phyloP scores from a whole-genome alignment of 2,113 vertebrate species.

The Lepisosteus oculatus region DNA sequence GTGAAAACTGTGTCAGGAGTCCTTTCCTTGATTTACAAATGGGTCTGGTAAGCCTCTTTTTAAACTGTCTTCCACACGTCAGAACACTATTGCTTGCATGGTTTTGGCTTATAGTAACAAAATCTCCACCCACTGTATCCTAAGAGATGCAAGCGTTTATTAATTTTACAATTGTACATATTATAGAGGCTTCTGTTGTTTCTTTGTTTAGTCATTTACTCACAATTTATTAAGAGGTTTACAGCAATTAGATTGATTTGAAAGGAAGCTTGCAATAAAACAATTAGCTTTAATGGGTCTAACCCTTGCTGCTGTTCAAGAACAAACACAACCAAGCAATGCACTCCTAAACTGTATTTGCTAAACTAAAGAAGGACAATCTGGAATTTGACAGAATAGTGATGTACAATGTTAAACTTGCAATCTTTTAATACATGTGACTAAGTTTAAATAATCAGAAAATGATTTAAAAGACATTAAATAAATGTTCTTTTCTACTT shows the following conservation, averaged over 20 bases:
- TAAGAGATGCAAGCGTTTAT: conserved; percentile 32
- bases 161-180: neutral
- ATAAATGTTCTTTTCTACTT: no score
- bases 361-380: neutral
- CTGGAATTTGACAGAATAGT: no score
- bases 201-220: conserved; percentile 24
- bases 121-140: conserved; percentile 27
- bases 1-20: neutral
- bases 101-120: conserved; percentile 21
- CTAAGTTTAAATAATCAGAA: no score
- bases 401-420: no score
- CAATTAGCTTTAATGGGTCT: conserved; percentile 41
- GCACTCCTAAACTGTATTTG: conserved; percentile 5
- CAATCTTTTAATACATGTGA: no score
- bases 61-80: conserved; percentile 27
- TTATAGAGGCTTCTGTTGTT: conserved; percentile 15
- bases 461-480: no score
- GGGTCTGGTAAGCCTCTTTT: conserved; percentile 42
- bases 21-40: conserved; percentile 10
- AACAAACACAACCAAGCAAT: conserved; percentile 46
- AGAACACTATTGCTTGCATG: conserved; percentile 22
- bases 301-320: conserved; percentile 39
- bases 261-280: conserved; percentile 52
- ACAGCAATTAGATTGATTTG: conserved; percentile 42
- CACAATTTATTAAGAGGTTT: conserved; percentile 25